Evolutionary conservation across 2,113 vertebrate species (phyloP), one percentile per base, ranked within the genome.

Genomic region (Pseudorectes ferrugineus): DNA sequence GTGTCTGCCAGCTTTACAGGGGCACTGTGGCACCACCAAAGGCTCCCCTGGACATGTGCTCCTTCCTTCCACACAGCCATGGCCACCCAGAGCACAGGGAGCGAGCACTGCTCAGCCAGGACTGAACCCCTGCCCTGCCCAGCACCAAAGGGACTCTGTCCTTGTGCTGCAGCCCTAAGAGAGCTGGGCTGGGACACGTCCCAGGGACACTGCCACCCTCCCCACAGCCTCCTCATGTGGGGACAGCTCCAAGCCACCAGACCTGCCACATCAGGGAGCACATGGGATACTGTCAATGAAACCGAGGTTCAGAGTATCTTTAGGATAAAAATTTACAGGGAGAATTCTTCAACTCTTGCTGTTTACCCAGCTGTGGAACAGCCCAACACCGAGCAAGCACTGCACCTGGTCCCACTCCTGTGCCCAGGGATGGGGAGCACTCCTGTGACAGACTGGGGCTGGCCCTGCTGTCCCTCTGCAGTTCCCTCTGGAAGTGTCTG

Each of bases 281-380:
- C 29, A 2, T 1, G 1, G 45, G 40, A 19, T 5, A 2, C 43
- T 16, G 61, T 1, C 70, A 42, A 38, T 0, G 3, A 82, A 35
- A 48, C 18, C 14, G 21, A 35, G 15, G 17, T 2, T 45, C 66
- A 38, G 29, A 25, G 2, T 1, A 7, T 10, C 61, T 49, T 49
- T 12, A 75, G 79, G n/a, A 58, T 24, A 10, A 57, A 61, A 33
- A 35, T 20, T 14, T 13, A 85, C 10, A 63, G 28, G 25, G 35
- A 68, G 10, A 21, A 12, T 18, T 57, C n/a, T 33, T 31, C 35
- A 73, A 9, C 59, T 65, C 11, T 14, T 45, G 14, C 10, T 51
- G 4, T 10, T 17, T 45, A 6, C 11, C 12, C 45, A 70, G 35
- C 7, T 7, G 29, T 19, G 36, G 17, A 57, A 42, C 10, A 36